phyloP scores from a whole-genome alignment of 1,140 invertebrate species.

The Bilobella aurantiaca region DNA sequence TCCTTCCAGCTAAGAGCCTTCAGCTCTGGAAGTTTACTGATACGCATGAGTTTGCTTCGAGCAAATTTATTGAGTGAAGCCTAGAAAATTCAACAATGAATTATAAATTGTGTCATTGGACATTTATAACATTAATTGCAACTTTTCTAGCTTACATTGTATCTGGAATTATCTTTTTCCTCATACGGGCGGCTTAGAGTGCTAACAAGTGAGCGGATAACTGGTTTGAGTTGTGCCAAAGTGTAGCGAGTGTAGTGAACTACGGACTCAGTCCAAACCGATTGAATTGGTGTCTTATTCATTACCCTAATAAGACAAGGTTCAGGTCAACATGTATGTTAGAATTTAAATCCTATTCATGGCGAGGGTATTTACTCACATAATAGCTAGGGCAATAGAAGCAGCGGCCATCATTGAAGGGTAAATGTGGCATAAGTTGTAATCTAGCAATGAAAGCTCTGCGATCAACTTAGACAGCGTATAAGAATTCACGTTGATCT shows the following conservation, averaged over 20 bases:
- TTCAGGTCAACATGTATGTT: neutral
- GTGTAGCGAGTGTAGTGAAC: slow-evolving; percentile 18
- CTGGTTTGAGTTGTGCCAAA: slow-evolving; percentile 8
- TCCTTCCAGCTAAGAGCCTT: slow-evolving; percentile 33
- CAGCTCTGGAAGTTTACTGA: slow-evolving; percentile 42
- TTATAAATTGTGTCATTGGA: no score
- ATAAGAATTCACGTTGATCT: slow-evolving; percentile 61
- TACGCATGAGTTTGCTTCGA: slow-evolving; percentile 43
- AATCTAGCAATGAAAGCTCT: slow-evolving; percentile 73
- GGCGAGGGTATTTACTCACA: no score
- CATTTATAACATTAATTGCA: no score
- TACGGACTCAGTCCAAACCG: slow-evolving; percentile 40
- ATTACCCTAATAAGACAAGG: slow-evolving; percentile 26
- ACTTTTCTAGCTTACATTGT: no score
- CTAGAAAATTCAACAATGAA: slow-evolving; percentile 37
- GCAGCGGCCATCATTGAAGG: slow-evolving; percentile 73
- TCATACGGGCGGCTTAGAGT: slow-evolving; percentile 17
- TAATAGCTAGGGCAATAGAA: slow-evolving; percentile 58
- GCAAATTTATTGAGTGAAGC: slow-evolving; percentile 44
- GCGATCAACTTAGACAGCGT: slow-evolving; percentile 85
- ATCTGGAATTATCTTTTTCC: no score
- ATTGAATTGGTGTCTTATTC: slow-evolving; percentile 24
- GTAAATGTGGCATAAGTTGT: slow-evolving; percentile 63
- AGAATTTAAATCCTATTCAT: slow-evolving; percentile 11
- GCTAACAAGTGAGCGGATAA: slow-evolving; percentile 10